Evolutionary conservation across 2,113 vertebrate genomes (phyloP), one percentile per base, ranked within the genome.

Genomic region (Ammodytes marinus): DNA sequence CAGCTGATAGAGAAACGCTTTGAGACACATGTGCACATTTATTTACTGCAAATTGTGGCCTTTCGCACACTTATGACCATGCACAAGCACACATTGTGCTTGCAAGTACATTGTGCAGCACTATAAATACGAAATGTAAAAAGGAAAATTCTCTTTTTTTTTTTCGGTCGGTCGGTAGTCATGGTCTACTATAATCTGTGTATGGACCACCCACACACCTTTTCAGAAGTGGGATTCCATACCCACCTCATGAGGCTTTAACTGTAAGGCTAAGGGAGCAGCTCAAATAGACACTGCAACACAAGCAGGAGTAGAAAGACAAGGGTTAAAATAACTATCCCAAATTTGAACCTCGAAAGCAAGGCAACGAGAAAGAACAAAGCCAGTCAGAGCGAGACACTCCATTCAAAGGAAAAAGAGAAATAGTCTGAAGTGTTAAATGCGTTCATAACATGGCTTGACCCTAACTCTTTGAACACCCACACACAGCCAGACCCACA

Each of bases 391-490:
- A 54, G 35, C 61, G 37, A 43, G 40, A 49, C 6, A 17, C 53
- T 74, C 40, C 55, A 57, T 8, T 40, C 37, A 58, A 43, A 6
- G 45, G 47, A 66, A 66, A 65, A 50, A 75, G 67, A 58, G 66
- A 13, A 76, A 67, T 42, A 57, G 35, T 50, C 55, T 39, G 45
- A 40, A 27, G 49, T 69, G 19, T 58, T 63, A 64, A 80, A 73
- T n/a, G 12, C 74, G 9, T 46, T 80, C 40, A 14, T 45, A 39
- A 67, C 13, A 19, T 35, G 7, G 57, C 35, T 37, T 70, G 19
- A 39, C 8, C 58, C 65, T 61, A 49, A 60, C 40, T 60, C 39
- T 55, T n/a, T 58, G 13, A 52, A 45, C 40, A 55, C 49, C 27
- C 2, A 35, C 0, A 14, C 3, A 6, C 8, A 37, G 1, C n/a